These are phyloP conservation scores for Probaryconus sp. DNA, from an alignment of 1,140 invertebrate species.

Conservation along the genomic window DNA sequence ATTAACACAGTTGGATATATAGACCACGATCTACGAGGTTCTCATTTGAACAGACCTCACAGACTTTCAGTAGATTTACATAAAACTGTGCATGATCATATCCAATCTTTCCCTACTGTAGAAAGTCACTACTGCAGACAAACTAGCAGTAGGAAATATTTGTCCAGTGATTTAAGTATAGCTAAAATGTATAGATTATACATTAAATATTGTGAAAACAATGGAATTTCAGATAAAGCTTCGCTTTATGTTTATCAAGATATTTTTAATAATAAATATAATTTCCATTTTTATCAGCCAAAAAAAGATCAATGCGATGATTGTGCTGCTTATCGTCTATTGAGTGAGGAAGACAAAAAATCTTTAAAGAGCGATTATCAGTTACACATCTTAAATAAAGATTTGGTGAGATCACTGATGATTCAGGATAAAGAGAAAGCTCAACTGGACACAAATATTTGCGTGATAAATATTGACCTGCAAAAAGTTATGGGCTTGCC, in stretches of 20 bases:
- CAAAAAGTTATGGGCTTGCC: conserved; percentile 51
- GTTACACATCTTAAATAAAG: conserved; percentile 1
- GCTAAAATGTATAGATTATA: conserved; percentile 8
- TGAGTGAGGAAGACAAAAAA: background rate
- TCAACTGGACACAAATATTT: background rate
- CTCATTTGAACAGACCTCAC: conserved; percentile 1
- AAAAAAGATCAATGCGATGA: conserved; percentile 20
- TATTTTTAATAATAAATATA: conserved; percentile 15
- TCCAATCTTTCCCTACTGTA: conserved; percentile 39
- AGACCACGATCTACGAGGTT: no score
- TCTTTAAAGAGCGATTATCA: background rate
- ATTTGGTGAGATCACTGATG: conserved; percentile 3
- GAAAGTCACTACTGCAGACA: conserved; percentile 53
- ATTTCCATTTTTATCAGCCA: conserved; percentile 6
- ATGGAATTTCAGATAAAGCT: background rate
- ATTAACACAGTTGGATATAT: no score
- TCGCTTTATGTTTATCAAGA: conserved; percentile 3
- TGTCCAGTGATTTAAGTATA: conserved; percentile 31
- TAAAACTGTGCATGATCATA: conserved; percentile 35
- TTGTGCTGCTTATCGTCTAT: background rate
- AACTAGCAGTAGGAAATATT: conserved; percentile 27
- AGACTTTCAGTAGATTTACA: background rate
- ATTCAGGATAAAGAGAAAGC: conserved; percentile 16
- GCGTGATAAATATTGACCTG: conserved; percentile 29
- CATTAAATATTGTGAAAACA: background rate